These are phyloP conservation scores for Cacatua alba DNA, from an alignment of 2,113 vertebrate species.

Conservation along the genomic window DNA sequence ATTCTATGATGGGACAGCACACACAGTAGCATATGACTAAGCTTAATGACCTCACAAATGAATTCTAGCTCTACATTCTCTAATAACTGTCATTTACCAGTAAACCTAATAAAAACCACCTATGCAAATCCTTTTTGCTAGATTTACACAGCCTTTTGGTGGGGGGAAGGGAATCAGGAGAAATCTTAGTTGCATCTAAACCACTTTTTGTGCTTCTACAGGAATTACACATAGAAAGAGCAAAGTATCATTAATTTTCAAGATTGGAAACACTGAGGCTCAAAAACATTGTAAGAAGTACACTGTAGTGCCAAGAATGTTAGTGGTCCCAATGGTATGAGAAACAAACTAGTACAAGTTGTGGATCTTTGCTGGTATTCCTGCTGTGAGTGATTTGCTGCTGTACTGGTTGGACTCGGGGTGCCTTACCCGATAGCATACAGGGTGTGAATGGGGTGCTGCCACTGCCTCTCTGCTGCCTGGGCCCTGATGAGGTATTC, in stretches of 20 bases:
- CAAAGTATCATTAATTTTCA: not conserved
- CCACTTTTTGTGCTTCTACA: not conserved
- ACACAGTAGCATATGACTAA: not conserved
- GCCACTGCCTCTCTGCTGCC: conserved; percentile 74
- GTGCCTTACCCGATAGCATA: conserved; percentile 85
- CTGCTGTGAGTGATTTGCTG: not conserved
- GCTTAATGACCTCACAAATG: not conserved
- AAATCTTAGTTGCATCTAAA: not conserved
- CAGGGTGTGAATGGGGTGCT: conserved; percentile 77
- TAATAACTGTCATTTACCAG: not conserved
- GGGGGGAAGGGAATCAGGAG: not conserved
- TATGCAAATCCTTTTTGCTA: not conserved
- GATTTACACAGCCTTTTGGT: not conserved
- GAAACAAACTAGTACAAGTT: not conserved
- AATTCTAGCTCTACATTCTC: not conserved
- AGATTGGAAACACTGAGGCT: not conserved
- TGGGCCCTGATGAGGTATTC: conserved; percentile 85
- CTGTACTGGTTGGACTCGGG: not conserved
- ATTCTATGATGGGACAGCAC: not conserved
- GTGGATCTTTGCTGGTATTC: not conserved
- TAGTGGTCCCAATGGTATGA: rapidly evolving
- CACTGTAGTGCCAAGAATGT: rapidly evolving
- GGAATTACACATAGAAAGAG: not conserved
- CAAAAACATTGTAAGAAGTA: rapidly evolving
- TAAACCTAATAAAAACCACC: not conserved